Percentiles rank a stretch among this genome's conserved stretches.
Conservation (phyloP, 2,113 vertebrate genomes). For the Peromyscus californicus region DNA sequence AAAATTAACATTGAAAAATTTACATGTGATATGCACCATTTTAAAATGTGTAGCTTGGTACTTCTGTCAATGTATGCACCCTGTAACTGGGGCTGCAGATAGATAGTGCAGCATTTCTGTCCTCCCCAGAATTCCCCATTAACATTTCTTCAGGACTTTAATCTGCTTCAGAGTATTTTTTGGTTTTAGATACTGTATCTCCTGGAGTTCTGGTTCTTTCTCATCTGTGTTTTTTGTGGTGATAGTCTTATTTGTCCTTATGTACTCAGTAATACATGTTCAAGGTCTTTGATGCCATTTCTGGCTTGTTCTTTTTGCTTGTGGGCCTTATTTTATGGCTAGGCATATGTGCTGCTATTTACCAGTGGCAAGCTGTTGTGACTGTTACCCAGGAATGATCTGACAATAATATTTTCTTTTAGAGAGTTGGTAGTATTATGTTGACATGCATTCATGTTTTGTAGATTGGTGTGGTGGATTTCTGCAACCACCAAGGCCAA, state of each 20-base stretch:
- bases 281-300: background rate
- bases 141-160: background rate
- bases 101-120: constrained; percentile 15
- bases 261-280: background rate
- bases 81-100: background rate
- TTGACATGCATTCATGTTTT: background rate
- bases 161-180: background rate
- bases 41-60: background rate
- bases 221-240: background rate
- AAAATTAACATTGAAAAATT: constrained; percentile 18
- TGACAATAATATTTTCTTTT: background rate
- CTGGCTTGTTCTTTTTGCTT: background rate
- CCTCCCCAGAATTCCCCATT: background rate
- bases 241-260: background rate
- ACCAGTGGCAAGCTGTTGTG: background rate
- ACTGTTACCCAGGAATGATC: background rate
- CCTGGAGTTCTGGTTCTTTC: background rate
- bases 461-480: background rate
- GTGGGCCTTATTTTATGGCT: background rate
- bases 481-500: background rate
- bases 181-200: background rate
- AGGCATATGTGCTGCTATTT: background rate
- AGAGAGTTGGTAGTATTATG: background rate
- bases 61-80: background rate
- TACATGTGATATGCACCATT: background rate